phyloP scores from a whole-genome alignment of 2,888 invertebrate species.

The Papilio elwesi region DNA sequence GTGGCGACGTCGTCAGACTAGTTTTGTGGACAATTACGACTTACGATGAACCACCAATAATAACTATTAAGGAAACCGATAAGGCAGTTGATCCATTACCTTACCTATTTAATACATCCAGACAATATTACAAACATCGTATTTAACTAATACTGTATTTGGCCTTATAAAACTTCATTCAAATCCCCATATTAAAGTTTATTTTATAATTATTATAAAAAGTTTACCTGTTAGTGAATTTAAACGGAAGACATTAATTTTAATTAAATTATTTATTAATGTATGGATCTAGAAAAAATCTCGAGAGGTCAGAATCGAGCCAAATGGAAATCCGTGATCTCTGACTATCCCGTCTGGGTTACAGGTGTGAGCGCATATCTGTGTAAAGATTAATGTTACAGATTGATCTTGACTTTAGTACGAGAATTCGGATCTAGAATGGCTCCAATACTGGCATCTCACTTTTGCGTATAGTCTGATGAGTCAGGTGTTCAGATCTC shows the following conservation, averaged over 20 bases:
- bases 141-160: neutral
- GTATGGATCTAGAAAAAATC: neutral
- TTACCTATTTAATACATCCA: conserved; percentile 9
- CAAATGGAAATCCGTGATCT: too few species aligned
- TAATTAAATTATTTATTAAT: too few species aligned
- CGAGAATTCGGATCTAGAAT: too few species aligned
- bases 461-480: too few species aligned
- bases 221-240: neutral
- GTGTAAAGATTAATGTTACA: too few species aligned
- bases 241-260: neutral
- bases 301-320: too few species aligned
- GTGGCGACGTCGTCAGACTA: conserved; percentile 28
- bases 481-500: too few species aligned
- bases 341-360: too few species aligned
- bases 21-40: conserved; percentile 31
- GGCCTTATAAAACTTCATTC: conserved; percentile 6
- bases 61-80: conserved; percentile 27
- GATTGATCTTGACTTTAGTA: too few species aligned
- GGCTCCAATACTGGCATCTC: too few species aligned
- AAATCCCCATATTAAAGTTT: neutral
- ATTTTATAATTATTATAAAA: too few species aligned
- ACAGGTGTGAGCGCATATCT: too few species aligned
- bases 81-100: conserved; percentile 32
- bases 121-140: conserved; percentile 1
- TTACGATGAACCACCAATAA: conserved; percentile 13